Conservation (phyloP, 1,140 invertebrate genomes). For the Drosophila insularis region DNA sequence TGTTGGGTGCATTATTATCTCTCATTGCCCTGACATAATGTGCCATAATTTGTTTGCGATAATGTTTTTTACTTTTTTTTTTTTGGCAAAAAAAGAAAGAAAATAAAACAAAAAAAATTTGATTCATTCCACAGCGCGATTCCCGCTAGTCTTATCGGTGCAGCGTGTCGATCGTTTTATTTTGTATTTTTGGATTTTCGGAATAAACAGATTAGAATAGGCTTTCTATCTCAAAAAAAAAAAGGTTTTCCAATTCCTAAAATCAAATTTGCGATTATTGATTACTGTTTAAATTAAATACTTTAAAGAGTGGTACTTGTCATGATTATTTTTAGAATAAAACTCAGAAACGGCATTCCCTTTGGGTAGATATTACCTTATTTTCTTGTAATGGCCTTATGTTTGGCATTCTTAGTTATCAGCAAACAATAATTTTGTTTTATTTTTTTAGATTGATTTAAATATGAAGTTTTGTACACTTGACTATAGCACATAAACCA, state of each 20-base stretch:
- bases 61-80: constrained; percentile 10
- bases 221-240: not conserved
- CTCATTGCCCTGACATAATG: constrained; percentile 26
- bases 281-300: not conserved
- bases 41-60: constrained; percentile 12
- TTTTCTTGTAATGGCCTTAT: no score
- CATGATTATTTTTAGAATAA: no score
- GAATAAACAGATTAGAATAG: not conserved
- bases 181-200: not conserved
- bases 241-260: not conserved
- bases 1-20: constrained; percentile 24
- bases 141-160: not conserved
- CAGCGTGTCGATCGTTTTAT: not conserved
- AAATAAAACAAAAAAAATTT: not conserved
- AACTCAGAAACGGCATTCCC: no score
- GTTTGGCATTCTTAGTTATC: no score
- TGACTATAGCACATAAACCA: no score
- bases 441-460: no score
- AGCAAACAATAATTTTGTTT: no score
- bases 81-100: not conserved
- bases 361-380: no score
- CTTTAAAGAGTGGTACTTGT: not conserved
- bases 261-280: not conserved
- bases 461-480: no score
- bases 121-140: not conserved